A percentile compares a stretch with the other conserved stretches of the same genome.
phyloP scores from a whole-genome alignment of 2,113 vertebrate species.

The Sigmodon hispidus region DNA sequence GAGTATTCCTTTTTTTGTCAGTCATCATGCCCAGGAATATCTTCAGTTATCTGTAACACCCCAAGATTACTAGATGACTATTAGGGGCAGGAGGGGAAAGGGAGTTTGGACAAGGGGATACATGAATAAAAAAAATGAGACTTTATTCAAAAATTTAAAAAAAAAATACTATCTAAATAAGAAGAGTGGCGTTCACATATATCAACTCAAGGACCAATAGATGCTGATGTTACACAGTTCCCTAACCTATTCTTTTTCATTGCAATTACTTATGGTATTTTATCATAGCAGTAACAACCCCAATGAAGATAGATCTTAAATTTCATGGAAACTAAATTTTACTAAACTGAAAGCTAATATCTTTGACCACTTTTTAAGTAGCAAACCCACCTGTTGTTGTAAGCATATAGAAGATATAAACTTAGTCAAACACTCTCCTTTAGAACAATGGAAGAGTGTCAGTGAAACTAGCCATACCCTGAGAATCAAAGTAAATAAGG shows the following conservation, averaged over 20 bases:
- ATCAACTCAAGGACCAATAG: too few relatives aligned
- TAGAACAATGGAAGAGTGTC: not conserved
- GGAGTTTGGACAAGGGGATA: too few relatives aligned
- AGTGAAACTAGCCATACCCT: constrained; percentile 16
- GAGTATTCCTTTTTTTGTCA: not conserved
- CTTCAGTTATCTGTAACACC: not conserved
- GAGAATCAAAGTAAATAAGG: constrained; percentile 50
- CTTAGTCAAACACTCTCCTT: not conserved
- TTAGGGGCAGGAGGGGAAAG: too few relatives aligned
- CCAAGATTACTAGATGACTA: not conserved
- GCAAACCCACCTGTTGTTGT: not conserved
- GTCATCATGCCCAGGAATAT: not conserved
- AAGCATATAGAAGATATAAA: not conserved
- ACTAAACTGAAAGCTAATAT: constrained; percentile 32
- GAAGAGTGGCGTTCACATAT: too few relatives aligned
- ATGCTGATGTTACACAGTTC: too few relatives aligned
- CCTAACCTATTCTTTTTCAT: too few relatives aligned
- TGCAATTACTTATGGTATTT: not conserved
- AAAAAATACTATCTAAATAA: too few relatives aligned
- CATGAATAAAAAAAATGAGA: too few relatives aligned
- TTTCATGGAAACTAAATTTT: not conserved
- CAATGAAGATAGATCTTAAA: not conserved
- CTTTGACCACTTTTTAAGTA: not conserved
- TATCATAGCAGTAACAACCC: not conserved
- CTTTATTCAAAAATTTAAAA: too few relatives aligned